Evolutionary conservation across 2,113 vertebrate genomes (phyloP), one percentile per base, ranked within the genome.

Genomic region (Ailuropoda melanoleuca): DNA sequence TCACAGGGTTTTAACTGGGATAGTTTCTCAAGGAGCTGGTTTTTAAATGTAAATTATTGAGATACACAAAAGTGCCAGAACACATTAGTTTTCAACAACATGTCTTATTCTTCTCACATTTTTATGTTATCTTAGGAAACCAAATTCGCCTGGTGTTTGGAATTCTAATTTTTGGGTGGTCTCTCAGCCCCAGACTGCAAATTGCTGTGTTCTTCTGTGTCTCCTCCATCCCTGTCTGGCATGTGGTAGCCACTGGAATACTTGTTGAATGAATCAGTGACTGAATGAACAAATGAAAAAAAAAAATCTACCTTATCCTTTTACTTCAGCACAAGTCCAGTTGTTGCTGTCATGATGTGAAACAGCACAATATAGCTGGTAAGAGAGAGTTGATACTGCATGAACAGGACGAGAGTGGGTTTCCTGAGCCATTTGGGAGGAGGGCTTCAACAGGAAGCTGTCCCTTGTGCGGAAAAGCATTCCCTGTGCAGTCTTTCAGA

Each of bases 11-110:
- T 75, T 83, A 90, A 88, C 55, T 56, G 1, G n/a, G 53, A 39
- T 83, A 62, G n/a, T 37, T 88, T 89, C 50, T 68, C 21, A 92
- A 66, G 62, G 48, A 95, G 31, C 13, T 53, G n/a, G 50, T 62
- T 80, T 95, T 92, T 75, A 94, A 84, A 58, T 46, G 34, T 77
- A 81, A 88, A 81, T 88, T 88, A 86, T 39, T n/a, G 88, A 60
- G 85, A 88, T 81, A 62, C 53, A 85, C 48, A 66, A 48, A 88
- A 74, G 58, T 70, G 46, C 55, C 37, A 77, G 60, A 43, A 53
- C 31, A 74, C 8, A 64, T 43, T 95, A 50, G 43, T 43, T 91
- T 97, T 91, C 72, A 93, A 77, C 77, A 78, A 50, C 50, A 37
- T 60, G 2, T 87, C 94, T 90, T 88, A 66, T 48, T 95, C 46